phyloP scores from a whole-genome alignment of 1,140 invertebrate genomes.

The Drosophila ercepeae region DNA sequence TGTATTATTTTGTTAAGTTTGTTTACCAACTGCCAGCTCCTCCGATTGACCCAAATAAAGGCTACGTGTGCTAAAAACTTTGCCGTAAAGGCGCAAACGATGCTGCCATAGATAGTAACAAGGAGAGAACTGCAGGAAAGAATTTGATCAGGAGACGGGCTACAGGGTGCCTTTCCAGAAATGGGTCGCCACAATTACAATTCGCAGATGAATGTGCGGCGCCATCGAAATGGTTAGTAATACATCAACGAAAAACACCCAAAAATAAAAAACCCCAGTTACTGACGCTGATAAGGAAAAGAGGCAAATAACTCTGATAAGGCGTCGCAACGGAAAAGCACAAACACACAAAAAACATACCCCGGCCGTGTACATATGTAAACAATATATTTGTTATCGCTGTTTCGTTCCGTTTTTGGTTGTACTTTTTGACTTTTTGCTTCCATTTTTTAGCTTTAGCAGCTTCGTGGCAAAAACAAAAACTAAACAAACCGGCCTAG shows the following conservation, averaged over 20 bases:
- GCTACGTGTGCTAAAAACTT: background rate
- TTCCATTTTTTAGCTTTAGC: slow-evolving; percentile 42
- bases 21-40: background rate
- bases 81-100: background rate
- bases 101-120: slow-evolving; percentile 2
- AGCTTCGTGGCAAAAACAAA: slow-evolving; percentile 38
- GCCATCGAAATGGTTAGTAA: slow-evolving; percentile 59
- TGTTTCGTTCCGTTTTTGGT: slow-evolving; percentile 33
- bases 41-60: background rate
- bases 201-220: slow-evolving; percentile 27
- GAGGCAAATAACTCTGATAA: slow-evolving; percentile 7
- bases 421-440: slow-evolving; percentile 16
- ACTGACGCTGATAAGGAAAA: slow-evolving; percentile 35
- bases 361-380: slow-evolving; percentile 25
- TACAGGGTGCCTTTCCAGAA: slow-evolving; percentile 33
- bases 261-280: slow-evolving; percentile 1
- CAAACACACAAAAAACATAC: background rate
- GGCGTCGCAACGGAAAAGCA: slow-evolving; percentile 12
- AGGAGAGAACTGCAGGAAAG: background rate
- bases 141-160: slow-evolving; percentile 9
- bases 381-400: slow-evolving; percentile 37
- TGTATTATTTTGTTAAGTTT: slow-evolving; percentile 2
- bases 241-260: background rate
- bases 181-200: slow-evolving; percentile 55
- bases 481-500: slow-evolving; percentile 45